Evolutionary conservation across 2,797 vertebrate species (phyloP).

Genomic region (Nannoperca australis): DNA sequence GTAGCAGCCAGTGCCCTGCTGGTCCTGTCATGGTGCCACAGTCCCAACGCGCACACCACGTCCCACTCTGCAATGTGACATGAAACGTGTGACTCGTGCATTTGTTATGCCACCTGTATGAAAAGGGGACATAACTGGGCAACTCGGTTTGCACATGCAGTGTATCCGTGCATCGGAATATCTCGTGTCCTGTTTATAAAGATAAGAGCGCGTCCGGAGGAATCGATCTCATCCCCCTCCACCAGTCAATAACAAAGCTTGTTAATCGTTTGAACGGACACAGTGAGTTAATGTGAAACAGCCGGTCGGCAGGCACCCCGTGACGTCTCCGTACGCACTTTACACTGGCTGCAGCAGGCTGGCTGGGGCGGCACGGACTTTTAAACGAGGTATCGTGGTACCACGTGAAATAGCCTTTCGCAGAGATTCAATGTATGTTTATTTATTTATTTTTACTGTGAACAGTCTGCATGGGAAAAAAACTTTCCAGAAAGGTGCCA

Average conservation of each 20-base stretch:
- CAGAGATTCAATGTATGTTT: constrained; percentile 6
- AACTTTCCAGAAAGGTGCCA: background rate
- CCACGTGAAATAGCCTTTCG: constrained; percentile 4
- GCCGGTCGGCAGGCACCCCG: background rate
- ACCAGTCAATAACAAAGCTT: constrained; percentile 35
- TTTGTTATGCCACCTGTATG: background rate
- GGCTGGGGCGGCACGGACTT: background rate
- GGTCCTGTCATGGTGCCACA: constrained; percentile 32
- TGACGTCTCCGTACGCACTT: background rate
- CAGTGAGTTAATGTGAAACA: constrained; percentile 17
- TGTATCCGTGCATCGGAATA: constrained; percentile 25
- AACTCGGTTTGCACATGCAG: constrained; percentile 15
- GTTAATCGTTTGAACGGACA: constrained; percentile 28
- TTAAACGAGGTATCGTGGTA: background rate
- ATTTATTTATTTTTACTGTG: background rate
- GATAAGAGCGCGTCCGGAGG: constrained; percentile 19
- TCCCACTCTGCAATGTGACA: constrained; percentile 1
- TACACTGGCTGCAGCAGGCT: background rate
- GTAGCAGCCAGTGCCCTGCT: background rate
- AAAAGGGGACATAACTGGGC: background rate
- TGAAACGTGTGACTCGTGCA: background rate
- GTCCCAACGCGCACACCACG: background rate
- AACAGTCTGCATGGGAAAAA: background rate
- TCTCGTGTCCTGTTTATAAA: constrained; percentile 47
- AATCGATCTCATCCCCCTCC: constrained; percentile 45